phyloP scores from a whole-genome alignment of 2,113 vertebrate genomes.

The Hemicordylus capensis region DNA sequence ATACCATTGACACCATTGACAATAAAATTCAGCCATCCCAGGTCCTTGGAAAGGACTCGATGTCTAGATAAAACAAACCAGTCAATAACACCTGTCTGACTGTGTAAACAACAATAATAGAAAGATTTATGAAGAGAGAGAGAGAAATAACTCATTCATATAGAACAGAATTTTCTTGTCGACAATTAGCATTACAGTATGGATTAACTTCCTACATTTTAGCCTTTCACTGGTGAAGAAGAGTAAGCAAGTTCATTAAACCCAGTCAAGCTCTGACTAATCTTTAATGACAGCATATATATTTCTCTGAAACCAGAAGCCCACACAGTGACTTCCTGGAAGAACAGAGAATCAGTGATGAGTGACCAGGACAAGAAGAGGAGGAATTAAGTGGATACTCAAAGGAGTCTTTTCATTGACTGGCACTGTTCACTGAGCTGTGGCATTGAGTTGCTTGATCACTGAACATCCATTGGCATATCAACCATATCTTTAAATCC shows the following conservation, averaged over 20 bases:
- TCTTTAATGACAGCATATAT: background rate
- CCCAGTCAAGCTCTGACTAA: conserved; percentile 19
- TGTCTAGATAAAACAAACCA: too few relatives aligned
- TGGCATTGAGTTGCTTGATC: background rate
- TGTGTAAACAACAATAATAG: too few relatives aligned
- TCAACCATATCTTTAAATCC: background rate
- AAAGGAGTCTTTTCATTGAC: conserved; percentile 25
- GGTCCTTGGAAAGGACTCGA: too few relatives aligned
- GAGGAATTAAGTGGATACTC: conserved; percentile 31
- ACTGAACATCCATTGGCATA: conserved; percentile 5
- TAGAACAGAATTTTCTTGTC: background rate
- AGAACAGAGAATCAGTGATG: background rate
- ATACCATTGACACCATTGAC: too few relatives aligned
- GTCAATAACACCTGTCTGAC: too few relatives aligned
- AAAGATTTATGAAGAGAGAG: background rate
- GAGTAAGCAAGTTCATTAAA: conserved; percentile 49
- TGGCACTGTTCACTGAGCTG: background rate
- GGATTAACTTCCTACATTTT: conserved; percentile 31
- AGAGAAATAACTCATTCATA: background rate
- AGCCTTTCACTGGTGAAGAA: conserved; percentile 20
- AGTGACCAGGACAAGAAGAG: conserved; percentile 8
- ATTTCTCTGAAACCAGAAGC: conserved; percentile 2
- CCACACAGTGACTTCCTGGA: conserved; percentile 27
- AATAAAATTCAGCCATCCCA: too few relatives aligned
- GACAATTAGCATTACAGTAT: background rate